phyloP scores from a whole-genome alignment of 1,140 invertebrate genomes.

The Propsilocerus akamusi region DNA sequence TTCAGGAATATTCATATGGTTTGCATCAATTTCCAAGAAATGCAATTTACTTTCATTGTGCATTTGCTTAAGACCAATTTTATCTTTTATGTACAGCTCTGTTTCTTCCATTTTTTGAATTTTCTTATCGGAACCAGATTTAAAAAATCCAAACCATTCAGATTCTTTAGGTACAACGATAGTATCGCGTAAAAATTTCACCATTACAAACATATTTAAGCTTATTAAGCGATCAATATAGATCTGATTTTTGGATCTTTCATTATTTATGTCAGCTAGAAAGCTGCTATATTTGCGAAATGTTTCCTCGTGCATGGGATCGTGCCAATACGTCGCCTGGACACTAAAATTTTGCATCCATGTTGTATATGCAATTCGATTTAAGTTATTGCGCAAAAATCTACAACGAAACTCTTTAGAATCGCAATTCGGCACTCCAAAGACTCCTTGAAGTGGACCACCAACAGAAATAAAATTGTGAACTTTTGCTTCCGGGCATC shows the following conservation, averaged over 20 bases:
- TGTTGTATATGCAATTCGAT: slow-evolving; percentile 67
- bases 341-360: slow-evolving; percentile 60
- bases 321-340: slow-evolving; percentile 98
- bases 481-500: slow-evolving; percentile 69
- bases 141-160: slow-evolving; percentile 86
- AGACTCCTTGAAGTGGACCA: slow-evolving; percentile 94
- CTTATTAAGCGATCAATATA: slow-evolving; percentile 59
- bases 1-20: background rate
- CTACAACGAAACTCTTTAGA: slow-evolving; percentile 52
- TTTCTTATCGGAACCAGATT: slow-evolving; percentile 45
- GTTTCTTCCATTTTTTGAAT: slow-evolving; percentile 36
- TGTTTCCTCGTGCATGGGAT: slow-evolving; percentile 65
- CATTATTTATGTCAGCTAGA: slow-evolving; percentile 94
- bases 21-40: slow-evolving; percentile 50
- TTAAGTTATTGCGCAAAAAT: slow-evolving; percentile 59
- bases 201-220: slow-evolving; percentile 75
- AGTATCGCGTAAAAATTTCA: slow-evolving; percentile 79
- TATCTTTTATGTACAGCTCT: slow-evolving; percentile 57
- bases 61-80: slow-evolving; percentile 66
- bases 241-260: slow-evolving; percentile 39
- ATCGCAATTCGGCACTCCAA: slow-evolving; percentile 58
- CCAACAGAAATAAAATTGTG: slow-evolving; percentile 81
- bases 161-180: slow-evolving; percentile 82
- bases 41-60: slow-evolving; percentile 51
- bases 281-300: slow-evolving; percentile 73